Conservation (phyloP, 2,888 invertebrate species). For the Lymantria dispar region DNA sequence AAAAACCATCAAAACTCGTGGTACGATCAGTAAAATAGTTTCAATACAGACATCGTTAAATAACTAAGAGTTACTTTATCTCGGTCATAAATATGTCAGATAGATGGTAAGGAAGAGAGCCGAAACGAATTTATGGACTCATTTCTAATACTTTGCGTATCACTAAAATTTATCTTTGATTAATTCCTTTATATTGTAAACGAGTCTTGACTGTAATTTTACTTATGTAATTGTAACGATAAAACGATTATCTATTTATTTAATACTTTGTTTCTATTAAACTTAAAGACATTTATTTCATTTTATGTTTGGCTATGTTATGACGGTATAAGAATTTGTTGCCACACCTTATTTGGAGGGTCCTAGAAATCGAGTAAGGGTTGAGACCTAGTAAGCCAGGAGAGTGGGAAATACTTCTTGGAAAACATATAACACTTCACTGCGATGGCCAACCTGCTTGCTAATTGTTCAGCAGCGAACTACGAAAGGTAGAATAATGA, state of each 20-base stretch:
- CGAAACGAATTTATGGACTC: slow-evolving; percentile 48
- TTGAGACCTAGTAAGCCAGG: too few relatives aligned
- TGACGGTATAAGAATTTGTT: too few relatives aligned
- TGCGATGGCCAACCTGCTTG: too few relatives aligned
- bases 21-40: slow-evolving; percentile 21
- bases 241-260: neutral
- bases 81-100: slow-evolving; percentile 52
- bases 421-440: too few relatives aligned
- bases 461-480: too few relatives aligned
- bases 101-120: slow-evolving; percentile 37
- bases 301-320: too few relatives aligned
- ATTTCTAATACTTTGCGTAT: slow-evolving; percentile 51
- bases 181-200: slow-evolving; percentile 27
- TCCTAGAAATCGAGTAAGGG: too few relatives aligned
- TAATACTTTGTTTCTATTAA: neutral
- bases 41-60: slow-evolving; percentile 45
- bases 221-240: neutral
- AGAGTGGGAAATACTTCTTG: too few relatives aligned
- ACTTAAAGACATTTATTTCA: neutral
- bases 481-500: too few relatives aligned
- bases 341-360: too few relatives aligned
- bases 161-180: slow-evolving; percentile 37
- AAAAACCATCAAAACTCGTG: neutral
- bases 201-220: neutral
- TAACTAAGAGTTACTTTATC: slow-evolving; percentile 49